Base-by-base conservation (phyloP, 2,888 invertebrate species). In the Dyspetes luteomarginatus region DNA sequence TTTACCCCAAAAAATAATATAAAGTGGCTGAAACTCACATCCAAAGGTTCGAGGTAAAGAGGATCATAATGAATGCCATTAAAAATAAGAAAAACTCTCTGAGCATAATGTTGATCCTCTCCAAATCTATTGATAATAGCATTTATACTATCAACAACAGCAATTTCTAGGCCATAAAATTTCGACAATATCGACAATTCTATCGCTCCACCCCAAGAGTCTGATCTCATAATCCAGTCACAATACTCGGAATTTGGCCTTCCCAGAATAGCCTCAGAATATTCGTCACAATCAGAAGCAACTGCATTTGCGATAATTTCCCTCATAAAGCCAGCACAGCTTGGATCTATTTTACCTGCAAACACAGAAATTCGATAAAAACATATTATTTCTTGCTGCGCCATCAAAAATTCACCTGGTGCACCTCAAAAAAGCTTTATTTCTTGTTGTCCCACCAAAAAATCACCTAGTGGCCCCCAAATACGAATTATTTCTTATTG, bases 41-140 rank as follows among this genome's bases (percentile, higher is more conserved):
- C 94, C 36, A 94, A 93, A 2, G 96, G 95, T 92, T 98, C 98
- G 92, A 98, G 93, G 89, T 97, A 97, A 9, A 99, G 92, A 0
- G 98, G 98, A 92, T 99, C 99, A 90, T 99, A 99, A 92, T 99
- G 99, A 67, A 98, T 97, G 17, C 98, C 98, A 92, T 98, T 98
- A 91, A 98, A 99, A 65, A 98, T 94, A 3, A 99, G 93, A 89
- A 98, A 96, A 2, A 98, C 97, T 87, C 98, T 93, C 76, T 96
- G 94, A 1, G 95, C 94, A 90, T 97, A 98, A 87, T 95, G 95
- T 89, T 96, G 95, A 92, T 98, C 98, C 92, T 98, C 98, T 0
- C 98, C 98, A 92, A 98, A 98, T 86, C 97, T 95, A 91, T 98
- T 98, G 78, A 98, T 96, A 80, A 97, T 96, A 50, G 96, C 96